Evolutionary conservation across 1,140 invertebrate species (phyloP), one percentile per base, ranked within the genome.

Genomic region (Melitaea cinxia): DNA sequence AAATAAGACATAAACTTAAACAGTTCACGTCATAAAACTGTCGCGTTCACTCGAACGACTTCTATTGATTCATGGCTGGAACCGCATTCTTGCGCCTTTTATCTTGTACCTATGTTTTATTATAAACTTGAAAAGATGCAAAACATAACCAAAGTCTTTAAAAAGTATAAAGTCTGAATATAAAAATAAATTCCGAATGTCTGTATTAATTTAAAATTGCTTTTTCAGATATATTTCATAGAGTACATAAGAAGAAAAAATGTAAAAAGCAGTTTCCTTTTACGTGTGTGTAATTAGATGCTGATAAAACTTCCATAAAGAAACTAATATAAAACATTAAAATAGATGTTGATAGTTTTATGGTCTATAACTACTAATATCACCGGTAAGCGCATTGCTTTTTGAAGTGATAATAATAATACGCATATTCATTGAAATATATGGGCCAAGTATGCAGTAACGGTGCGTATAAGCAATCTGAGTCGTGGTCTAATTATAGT

Each of bases 401-500:
- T 33, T 30, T 21, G 24, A 63, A 35, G 35, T 54, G 52, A 42
- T 19, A 33, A 63, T 55, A 45, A 63, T 55, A 63, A 63, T 63
- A 63, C 53, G 42, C 17, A 45, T 63, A 56, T 63, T 63, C 61
- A 74, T 75, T 42, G 66, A 56, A 75, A 79, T 78, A 83, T 80
- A 83, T 84, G 73, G 80, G 80, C 70, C 82, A 85, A 82, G 78
- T 77, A 78, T 80, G 78, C 77, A 71, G 70, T 67, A 56, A 64
- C 65, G 77, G 72, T 75, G 75, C 75, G 75, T 72, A 77, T 75
- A 77, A 77, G 75, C 77, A 81, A 81, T 80, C 77, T 77, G 79
- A 83, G 52, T 68, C 75, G 77, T 71, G 54, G 62, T 77, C 80
- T 85, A 85, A 82, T 83, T 83, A 85, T 83, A 85, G 74, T 70